A percentile compares a stretch with the other conserved stretches of the same genome.
Conservation (phyloP, 2,888 invertebrate species). For the Cephalotes varians region DNA sequence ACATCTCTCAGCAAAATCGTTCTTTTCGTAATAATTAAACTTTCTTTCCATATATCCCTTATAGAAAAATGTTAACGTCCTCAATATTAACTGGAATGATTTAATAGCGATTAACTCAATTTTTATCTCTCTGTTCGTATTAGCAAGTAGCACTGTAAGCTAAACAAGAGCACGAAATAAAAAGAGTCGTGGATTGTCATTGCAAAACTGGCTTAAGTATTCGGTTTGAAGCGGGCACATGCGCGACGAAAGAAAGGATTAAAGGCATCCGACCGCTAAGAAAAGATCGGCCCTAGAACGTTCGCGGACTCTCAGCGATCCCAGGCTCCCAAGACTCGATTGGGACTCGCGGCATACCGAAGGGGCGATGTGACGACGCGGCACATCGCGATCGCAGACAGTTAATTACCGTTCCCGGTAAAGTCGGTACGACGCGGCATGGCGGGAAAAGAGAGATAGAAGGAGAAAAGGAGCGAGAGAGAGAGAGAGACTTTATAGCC, state of each 20-base stretch:
- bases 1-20: too few relatives aligned
- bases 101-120: slow-evolving; percentile 5
- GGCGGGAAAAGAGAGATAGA: background rate
- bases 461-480: background rate
- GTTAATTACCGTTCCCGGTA: slow-evolving; percentile 62
- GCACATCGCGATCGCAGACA: slow-evolving; percentile 58
- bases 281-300: slow-evolving; percentile 21
- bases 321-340: background rate
- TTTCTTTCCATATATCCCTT: background rate
- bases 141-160: background rate
- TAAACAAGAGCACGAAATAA: slow-evolving; percentile 3
- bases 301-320: slow-evolving; percentile 27
- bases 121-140: background rate
- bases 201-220: background rate
- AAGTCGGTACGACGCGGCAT: slow-evolving; percentile 22
- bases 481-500: slow-evolving; percentile 65
- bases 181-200: background rate
- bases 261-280: slow-evolving; percentile 26
- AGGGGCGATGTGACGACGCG: slow-evolving; percentile 54
- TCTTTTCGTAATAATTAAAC: too few relatives aligned
- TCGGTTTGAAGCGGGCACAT: slow-evolving; percentile 2
- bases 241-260: slow-evolving; percentile 32
- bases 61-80: background rate
- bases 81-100: background rate
- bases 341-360: slow-evolving; percentile 24